These are phyloP conservation scores for Zingel zingel DNA, from an alignment of 2,113 vertebrate genomes.

Conservation along the genomic window DNA sequence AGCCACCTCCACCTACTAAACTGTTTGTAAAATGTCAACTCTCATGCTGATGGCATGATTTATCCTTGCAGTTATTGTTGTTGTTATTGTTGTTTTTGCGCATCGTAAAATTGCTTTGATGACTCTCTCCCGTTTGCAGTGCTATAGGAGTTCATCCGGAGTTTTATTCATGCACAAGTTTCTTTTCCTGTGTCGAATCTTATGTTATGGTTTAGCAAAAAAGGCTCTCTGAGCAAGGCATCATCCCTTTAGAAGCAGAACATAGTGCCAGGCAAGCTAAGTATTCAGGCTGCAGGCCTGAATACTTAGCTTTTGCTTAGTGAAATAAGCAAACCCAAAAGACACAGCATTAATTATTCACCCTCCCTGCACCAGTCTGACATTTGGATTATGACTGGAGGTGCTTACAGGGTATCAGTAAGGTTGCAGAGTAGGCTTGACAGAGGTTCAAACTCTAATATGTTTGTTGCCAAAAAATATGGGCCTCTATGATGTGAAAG, in stretches of 20 bases:
- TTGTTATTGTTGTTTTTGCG: too few species aligned
- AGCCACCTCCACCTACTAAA: conserved; percentile 46
- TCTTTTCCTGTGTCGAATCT: conserved; percentile 66
- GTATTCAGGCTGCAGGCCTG: conserved; percentile 70
- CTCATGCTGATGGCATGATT: conserved; percentile 58
- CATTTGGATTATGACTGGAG: conserved; percentile 77
- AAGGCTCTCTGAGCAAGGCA: conserved; percentile 60
- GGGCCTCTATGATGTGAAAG: conserved; percentile 50
- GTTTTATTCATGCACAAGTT: conserved; percentile 58
- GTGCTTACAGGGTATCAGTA: conserved; percentile 65
- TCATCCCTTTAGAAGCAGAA: conserved; percentile 64
- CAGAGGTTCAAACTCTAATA: conserved; percentile 65
- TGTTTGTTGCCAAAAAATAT: conserved; percentile 68
- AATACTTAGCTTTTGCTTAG: conserved; percentile 64
- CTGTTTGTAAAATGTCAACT: conserved; percentile 39
- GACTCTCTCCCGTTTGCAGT: conserved; percentile 39
- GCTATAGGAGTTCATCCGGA: conserved; percentile 59
- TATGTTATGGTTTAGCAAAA: conserved; percentile 61
- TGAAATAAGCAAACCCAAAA: conserved; percentile 75
- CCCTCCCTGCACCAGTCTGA: conserved; percentile 61
- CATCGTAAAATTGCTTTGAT: conserved; percentile 54
- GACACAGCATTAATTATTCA: conserved; percentile 81
- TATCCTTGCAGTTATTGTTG: conserved; percentile 51
- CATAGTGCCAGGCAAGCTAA: conserved; percentile 67
- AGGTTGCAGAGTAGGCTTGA: conserved; percentile 69